Conservation (phyloP, 2,113 vertebrate species). For the Ailuropoda melanoleuca region DNA sequence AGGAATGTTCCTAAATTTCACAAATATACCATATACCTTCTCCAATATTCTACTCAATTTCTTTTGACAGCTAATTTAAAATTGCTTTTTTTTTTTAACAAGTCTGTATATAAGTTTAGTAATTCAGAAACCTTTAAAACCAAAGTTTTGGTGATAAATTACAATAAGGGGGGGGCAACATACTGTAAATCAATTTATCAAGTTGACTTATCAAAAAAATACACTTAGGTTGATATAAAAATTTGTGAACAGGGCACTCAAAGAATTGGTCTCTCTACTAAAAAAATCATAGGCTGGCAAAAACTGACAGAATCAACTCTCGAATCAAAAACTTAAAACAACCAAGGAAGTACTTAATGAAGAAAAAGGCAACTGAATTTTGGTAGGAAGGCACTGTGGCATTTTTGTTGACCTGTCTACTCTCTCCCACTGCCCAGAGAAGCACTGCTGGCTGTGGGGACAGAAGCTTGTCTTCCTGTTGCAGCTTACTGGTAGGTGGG, state of each 20-base stretch:
- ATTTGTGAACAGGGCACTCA: neutral
- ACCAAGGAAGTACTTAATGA: neutral
- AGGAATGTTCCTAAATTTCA: neutral
- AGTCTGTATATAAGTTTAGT: neutral
- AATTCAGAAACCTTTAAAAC: slow-evolving; percentile 41
- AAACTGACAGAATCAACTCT: neutral
- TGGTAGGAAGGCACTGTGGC: neutral
- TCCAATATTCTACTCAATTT: slow-evolving; percentile 27
- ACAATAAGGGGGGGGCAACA: neutral
- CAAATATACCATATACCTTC: neutral
- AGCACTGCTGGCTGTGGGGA: neutral
- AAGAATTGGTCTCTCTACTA: neutral
- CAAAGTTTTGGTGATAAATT: neutral
- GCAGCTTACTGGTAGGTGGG: neutral
- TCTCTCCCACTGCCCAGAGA: neutral
- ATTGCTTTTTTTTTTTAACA: neutral
- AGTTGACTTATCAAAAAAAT: neutral
- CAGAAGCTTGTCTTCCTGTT: neutral
- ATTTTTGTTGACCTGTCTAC: neutral
- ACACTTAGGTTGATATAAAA: neutral
- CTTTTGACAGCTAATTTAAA: neutral
- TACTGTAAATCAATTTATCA: neutral
- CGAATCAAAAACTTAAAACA: neutral
- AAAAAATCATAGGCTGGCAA: neutral
- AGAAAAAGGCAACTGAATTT: neutral